Evolutionary conservation across 2,888 invertebrate species (phyloP).

Genomic region (Xanthostigma xanthostigma): DNA sequence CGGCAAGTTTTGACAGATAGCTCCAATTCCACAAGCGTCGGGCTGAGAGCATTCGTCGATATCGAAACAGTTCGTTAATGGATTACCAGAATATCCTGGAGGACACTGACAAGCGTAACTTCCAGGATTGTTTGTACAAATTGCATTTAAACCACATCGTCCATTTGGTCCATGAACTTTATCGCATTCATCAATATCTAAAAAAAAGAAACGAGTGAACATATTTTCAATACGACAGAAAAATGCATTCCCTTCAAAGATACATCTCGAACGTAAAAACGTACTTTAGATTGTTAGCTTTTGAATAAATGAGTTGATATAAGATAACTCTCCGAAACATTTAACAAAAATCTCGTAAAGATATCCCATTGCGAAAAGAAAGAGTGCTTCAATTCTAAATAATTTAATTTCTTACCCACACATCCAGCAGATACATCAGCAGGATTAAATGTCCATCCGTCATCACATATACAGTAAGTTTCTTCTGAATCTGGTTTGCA

Average conservation of each 20-base stretch:
- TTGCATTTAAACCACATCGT: slow-evolving; percentile 69
- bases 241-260: neutral
- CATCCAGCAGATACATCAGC: slow-evolving; percentile 79
- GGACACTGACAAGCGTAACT: slow-evolving; percentile 70
- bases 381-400: no score
- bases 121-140: slow-evolving; percentile 68
- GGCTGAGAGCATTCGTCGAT: slow-evolving; percentile 65
- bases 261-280: no score
- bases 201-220: slow-evolving; percentile 10
- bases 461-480: slow-evolving; percentile 84
- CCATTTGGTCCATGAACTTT: slow-evolving; percentile 58
- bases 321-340: neutral
- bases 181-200: slow-evolving; percentile 86
- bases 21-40: slow-evolving; percentile 64
- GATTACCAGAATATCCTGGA: slow-evolving; percentile 73
- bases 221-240: neutral
- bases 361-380: neutral
- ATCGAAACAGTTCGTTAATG: slow-evolving; percentile 65
- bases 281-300: no score
- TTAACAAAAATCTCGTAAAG: neutral
- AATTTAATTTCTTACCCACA: slow-evolving; percentile 34
- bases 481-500: slow-evolving; percentile 81
- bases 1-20: slow-evolving; percentile 60
- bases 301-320: neutral
- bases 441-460: slow-evolving; percentile 87